Evolutionary conservation across 2,797 vertebrate species (phyloP), one percentile per base, ranked within the genome.

Genomic region (Enoplosus armatus): DNA sequence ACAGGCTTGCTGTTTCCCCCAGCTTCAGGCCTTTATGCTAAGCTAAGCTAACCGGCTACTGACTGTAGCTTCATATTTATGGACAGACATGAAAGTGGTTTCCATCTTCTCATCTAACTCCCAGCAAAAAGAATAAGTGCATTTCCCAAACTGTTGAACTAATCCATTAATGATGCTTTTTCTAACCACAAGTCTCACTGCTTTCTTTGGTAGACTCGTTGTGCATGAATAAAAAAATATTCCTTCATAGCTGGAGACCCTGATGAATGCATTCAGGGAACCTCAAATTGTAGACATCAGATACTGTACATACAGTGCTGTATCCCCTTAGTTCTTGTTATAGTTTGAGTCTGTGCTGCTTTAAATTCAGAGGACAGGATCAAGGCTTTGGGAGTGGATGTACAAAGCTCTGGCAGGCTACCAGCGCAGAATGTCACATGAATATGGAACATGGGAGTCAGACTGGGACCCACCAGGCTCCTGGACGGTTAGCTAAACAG

Each of bases 351-450:
- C 48, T 9, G 11, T 53, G 54, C 75, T 90, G 80, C 65, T 90
- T 89, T 79, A 89, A 70, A 91, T 93, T 87, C 87, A 72, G 68
- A 55, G 43, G 56, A 72, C 71, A 77, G 74, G 60, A 77, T 63
- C 72, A 64, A 43, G 68, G 75, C 72, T 85, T 14, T 60, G 78
- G 68, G 58, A 71, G 39, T 22, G 47, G 80, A 78, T 60, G 85
- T 76, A 63, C 55, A 75, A 74, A 55, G 61, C 72, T 53, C 55
- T 92, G 92, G 83, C 90, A 68, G 75, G 48, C 65, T 54, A 78
- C 90, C 84, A 84, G 86, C 16, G 3, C 60, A 67, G 88, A 92
- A 90, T 91, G 90, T 89, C 82, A 93, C 88, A 92, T 93, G 89
- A 90, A 90, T 93, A 90, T 88, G 85, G 84, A 92, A 80, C 77